Conservation (phyloP, 2,888 invertebrate species). For the Paralinhomoeus sp. region DNA sequence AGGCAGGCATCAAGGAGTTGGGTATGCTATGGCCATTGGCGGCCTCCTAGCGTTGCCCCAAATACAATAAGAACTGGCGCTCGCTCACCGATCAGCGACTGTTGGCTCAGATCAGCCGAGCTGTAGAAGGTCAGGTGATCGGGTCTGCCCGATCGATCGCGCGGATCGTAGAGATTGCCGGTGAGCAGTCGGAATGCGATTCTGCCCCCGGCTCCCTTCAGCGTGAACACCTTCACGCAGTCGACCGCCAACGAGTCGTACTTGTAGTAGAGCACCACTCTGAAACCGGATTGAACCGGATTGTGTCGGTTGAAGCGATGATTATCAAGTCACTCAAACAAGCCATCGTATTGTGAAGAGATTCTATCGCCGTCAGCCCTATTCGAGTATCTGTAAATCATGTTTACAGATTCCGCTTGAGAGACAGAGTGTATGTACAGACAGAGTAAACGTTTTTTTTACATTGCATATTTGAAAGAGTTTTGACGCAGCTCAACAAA, state of each 20-base stretch:
- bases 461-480: neutral
- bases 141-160: constrained; percentile 7
- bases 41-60: too few relatives aligned
- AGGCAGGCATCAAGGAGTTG: too few relatives aligned
- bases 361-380: too few relatives aligned
- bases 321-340: too few relatives aligned
- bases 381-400: too few relatives aligned
- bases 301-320: too few relatives aligned
- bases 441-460: too few relatives aligned
- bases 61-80: neutral
- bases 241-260: constrained; percentile 87
- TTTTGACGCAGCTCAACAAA: neutral
- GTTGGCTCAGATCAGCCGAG: neutral
- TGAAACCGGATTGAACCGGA: neutral
- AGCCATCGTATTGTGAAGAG: too few relatives aligned
- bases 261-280: constrained; percentile 69
- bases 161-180: constrained; percentile 30
- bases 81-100: neutral
- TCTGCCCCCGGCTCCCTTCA: neutral
- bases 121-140: constrained; percentile 4
- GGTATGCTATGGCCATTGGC: neutral
- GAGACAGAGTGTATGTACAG: too few relatives aligned
- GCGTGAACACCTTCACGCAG: constrained; percentile 76
- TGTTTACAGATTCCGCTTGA: too few relatives aligned
- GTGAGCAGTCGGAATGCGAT: constrained; percentile 44